A percentile compares a stretch with the other conserved stretches of the same genome.
phyloP scores from a whole-genome alignment of 2,797 vertebrate genomes.

The Rallus crepitans region DNA sequence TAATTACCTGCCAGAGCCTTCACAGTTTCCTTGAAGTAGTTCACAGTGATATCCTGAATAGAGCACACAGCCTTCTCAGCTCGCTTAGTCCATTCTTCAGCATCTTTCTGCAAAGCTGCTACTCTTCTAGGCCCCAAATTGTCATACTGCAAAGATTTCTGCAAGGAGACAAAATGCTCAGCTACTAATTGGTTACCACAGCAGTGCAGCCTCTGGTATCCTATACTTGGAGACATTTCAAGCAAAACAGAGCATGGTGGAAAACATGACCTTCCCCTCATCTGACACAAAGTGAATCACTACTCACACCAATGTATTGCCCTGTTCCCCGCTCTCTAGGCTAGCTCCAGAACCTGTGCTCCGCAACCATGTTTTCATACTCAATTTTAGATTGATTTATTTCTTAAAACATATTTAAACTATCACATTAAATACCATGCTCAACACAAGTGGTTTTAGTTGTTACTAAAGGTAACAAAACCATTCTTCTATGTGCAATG shows the following conservation, averaged over 20 bases:
- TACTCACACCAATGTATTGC: background rate
- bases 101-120: constrained; percentile 87
- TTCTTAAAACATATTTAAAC: background rate
- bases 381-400: background rate
- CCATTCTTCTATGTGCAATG: background rate
- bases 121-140: constrained; percentile 92
- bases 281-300: background rate
- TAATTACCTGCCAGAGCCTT: constrained; percentile 88
- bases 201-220: background rate
- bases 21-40: constrained; percentile 93
- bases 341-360: background rate
- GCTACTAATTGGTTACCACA: background rate
- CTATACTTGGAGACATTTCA: background rate
- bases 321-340: background rate
- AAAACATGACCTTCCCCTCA: background rate
- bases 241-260: background rate
- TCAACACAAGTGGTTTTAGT: background rate
- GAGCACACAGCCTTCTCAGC: constrained; percentile 88
- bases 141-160: constrained; percentile 92
- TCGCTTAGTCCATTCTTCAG: constrained; percentile 86
- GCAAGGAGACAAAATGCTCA: constrained; percentile 27
- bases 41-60: constrained; percentile 94
- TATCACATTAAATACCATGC: background rate
- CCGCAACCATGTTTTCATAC: background rate
- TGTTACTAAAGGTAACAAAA: constrained; percentile 53